Percentiles rank a stretch among this genome's conserved stretches.
These are phyloP conservation scores for Pteria penguin DNA, from an alignment of 2,888 invertebrate genomes.

Conservation along the genomic window DNA sequence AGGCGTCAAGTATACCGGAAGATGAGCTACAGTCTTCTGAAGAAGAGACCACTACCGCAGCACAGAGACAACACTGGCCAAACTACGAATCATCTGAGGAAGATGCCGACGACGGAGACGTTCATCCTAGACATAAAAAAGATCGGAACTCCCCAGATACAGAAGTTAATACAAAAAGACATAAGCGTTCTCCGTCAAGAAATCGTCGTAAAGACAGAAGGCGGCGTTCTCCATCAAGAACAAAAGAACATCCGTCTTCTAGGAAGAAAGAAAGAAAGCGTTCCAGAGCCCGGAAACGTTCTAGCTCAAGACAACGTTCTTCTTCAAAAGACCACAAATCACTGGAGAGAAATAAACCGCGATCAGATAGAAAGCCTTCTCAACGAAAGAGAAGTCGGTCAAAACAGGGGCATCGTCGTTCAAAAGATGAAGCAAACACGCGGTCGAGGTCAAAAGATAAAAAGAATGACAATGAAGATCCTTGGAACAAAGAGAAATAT, in stretches of 20 bases:
- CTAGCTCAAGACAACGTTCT: neutral
- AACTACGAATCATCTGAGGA: neutral
- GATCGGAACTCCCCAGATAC: neutral
- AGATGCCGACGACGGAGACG: neutral
- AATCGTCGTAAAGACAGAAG: no score
- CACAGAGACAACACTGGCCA: neutral
- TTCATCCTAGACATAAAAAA: neutral
- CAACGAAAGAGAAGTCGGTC: neutral
- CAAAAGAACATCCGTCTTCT: no score
- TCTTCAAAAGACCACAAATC: neutral
- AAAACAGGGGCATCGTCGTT: neutral
- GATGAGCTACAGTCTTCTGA: neutral
- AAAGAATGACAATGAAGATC: neutral
- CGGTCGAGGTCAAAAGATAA: neutral
- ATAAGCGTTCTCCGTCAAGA: no score
- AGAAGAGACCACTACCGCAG: neutral
- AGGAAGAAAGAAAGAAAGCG: neutral
- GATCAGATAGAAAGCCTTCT: neutral
- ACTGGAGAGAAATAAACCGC: neutral
- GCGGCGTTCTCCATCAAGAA: no score
- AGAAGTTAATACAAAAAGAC: neutral
- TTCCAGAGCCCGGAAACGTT: neutral
- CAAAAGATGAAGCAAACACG: neutral
- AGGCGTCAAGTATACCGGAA: neutral
- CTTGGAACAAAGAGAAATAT: slow-evolving; percentile 21